These are phyloP conservation scores for Brachionus sp. DNA, from an alignment of 1,140 invertebrate genomes.

Conservation along the genomic window DNA sequence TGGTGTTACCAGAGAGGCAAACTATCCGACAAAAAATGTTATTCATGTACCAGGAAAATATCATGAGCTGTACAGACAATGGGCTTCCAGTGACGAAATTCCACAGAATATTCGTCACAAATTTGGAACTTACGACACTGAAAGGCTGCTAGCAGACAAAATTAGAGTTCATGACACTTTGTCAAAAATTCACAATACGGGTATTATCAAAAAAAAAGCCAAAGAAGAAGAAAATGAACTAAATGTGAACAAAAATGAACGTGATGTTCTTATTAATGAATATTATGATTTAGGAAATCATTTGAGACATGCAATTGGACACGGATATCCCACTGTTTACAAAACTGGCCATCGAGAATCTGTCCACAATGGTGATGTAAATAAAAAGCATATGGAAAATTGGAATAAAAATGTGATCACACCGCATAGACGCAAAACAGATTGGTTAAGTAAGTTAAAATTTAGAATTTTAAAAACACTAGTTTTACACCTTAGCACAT, in stretches of 20 bases:
- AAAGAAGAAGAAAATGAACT: constrained; percentile 3
- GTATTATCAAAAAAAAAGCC: constrained; percentile 25
- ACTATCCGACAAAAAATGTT: constrained; percentile 32
- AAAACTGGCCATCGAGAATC: background rate
- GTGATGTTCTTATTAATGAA: background rate
- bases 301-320: constrained; percentile 24
- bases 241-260: constrained; percentile 6
- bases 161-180: constrained; percentile 41
- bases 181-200: constrained; percentile 16
- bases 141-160: background rate
- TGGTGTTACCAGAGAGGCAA: background rate
- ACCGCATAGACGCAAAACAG: constrained; percentile 34
- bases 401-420: constrained; percentile 8
- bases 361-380: constrained; percentile 34
- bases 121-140: constrained; percentile 30
- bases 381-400: constrained; percentile 20
- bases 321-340: constrained; percentile 19
- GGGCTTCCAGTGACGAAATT: background rate
- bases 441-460: constrained; percentile 32
- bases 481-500: background rate
- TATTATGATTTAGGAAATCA: constrained; percentile 41
- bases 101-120: constrained; percentile 34
- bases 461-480: background rate
- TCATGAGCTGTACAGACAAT: constrained; percentile 26
- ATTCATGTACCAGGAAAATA: constrained; percentile 38